These are phyloP conservation scores for Argyrosomus japonicus DNA, from an alignment of 2,113 vertebrate genomes.

Conservation along the genomic window DNA sequence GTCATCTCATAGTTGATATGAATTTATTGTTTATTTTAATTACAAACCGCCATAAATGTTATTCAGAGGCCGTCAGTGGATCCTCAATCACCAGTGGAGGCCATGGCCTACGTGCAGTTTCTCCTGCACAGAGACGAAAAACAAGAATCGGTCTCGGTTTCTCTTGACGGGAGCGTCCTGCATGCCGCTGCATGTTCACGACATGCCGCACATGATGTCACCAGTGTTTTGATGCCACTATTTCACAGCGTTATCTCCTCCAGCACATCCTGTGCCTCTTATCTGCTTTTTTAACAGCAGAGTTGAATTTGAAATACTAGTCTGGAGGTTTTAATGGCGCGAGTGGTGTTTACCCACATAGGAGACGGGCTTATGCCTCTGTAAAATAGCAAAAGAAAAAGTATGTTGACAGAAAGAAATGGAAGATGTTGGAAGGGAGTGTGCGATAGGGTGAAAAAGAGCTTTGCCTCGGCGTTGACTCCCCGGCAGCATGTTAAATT, in stretches of 20 bases:
- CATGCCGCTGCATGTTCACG: slow-evolving; percentile 43
- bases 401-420: slow-evolving; percentile 30
- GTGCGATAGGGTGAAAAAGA: slow-evolving; percentile 9
- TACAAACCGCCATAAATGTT: background rate
- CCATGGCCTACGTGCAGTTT: background rate
- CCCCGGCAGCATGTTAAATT: slow-evolving; percentile 59
- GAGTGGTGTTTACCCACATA: slow-evolving; percentile 51
- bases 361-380: slow-evolving; percentile 7
- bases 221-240: slow-evolving; percentile 51
- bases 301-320: slow-evolving; percentile 41
- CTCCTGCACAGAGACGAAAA: slow-evolving; percentile 24
- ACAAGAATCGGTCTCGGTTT: background rate
- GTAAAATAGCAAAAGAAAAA: slow-evolving; percentile 16
- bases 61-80: background rate
- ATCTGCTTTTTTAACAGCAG: slow-evolving; percentile 27
- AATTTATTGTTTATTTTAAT: slow-evolving; percentile 1
- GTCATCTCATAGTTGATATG: background rate
- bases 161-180: slow-evolving; percentile 17
- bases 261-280: slow-evolving; percentile 28
- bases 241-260: slow-evolving; percentile 62
- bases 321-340: slow-evolving; percentile 39
- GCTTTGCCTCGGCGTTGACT: slow-evolving; percentile 48
- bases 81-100: background rate
- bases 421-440: slow-evolving; percentile 24
- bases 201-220: slow-evolving; percentile 58